Percentiles rank a stretch among this genome's conserved stretches.
These are phyloP conservation scores for Phenganax subtilis DNA, from an alignment of 92 coral and sea anemone genomes.

Conservation along the genomic window DNA sequence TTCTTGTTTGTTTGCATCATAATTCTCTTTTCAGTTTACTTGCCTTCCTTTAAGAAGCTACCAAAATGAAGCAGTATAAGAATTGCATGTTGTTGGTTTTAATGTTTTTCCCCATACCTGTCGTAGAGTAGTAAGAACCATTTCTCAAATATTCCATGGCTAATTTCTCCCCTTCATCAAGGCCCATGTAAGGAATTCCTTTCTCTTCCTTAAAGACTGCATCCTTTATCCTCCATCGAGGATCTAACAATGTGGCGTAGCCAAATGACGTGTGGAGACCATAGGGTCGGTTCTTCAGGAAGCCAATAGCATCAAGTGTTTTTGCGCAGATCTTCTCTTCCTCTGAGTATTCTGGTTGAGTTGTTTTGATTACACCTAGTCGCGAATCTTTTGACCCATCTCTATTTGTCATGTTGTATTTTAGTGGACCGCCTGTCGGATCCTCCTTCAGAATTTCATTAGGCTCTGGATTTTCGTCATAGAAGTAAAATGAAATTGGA, in stretches of 20 bases:
- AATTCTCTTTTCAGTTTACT: too few species aligned
- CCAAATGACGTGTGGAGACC: conserved; percentile 3
- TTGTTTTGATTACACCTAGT: not conserved
- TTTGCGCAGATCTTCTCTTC: conserved; percentile 16
- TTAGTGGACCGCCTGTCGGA: not conserved
- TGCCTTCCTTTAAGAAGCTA: too few species aligned
- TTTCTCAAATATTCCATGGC: conserved; percentile 16
- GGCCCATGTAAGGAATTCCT: conserved; percentile 19
- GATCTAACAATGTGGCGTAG: conserved; percentile 3
- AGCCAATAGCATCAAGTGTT: not conserved
- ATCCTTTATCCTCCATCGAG: not conserved
- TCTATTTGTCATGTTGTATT: not conserved
- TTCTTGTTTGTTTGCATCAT: too few species aligned
- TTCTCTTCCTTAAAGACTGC: conserved; percentile 11
- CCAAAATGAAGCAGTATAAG: too few species aligned
- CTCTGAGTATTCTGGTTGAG: not conserved
- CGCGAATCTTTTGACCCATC: conserved; percentile 11
- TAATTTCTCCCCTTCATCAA: conserved; percentile 9
- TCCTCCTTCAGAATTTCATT: conserved; percentile 7
- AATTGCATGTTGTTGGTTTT: too few species aligned
- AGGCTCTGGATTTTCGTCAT: not conserved
- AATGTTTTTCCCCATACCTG: not conserved
- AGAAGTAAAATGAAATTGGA: not conserved
- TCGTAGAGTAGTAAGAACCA: conserved; percentile 10
- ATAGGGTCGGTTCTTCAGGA: conserved; percentile 13